Base-by-base conservation (phyloP, 2,797 vertebrate genomes). In the Myotis planiceps region DNA sequence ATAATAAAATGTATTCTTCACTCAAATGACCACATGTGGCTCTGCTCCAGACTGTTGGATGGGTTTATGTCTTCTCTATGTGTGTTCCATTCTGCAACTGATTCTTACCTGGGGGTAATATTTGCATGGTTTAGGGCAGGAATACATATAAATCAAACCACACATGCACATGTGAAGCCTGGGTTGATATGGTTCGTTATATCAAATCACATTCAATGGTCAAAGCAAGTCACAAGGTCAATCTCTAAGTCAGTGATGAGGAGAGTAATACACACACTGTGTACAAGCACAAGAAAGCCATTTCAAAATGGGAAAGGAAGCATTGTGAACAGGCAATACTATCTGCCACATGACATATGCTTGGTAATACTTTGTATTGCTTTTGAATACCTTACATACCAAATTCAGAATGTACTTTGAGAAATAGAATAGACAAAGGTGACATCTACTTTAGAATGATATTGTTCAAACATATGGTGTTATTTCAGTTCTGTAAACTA, bases 401-500 rank as follows among this genome's bases (percentile, higher is more conserved):
- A 88, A 75, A 88, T 80, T 94, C 66, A 83, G 95, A 79, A 51
- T 76, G 53, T 29, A 81, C 12, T 42, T 63, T 93, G 53, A 63
- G 37, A 79, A 87, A 65, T 15, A 83, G 4, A 34, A 25, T 55
- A 94, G 80, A 69, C 13, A 74, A 94, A 65, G 39, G 27, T 85
- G n/a, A 0, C 21, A 80, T 75, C 6, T 37, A 72, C 76, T 88
- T 94, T 84, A 49, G 29, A 83, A 94, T 47, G 55, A 45, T 49
- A 27, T 21, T 94, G 2, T 66, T 84, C 69, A 90, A 79, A 90
- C 72, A 94, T 34, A 78, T 47, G 55, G 53, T 79, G 14, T 65
- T 92, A 29, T 90, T 94, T 94, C 34, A 72, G 18, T 87, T 90
- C 76, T 80, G 9, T 71, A 82, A 86, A 49, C 47, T 78, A 49